Evolutionary conservation across 2,797 vertebrate species (phyloP), one percentile per base, ranked within the genome.

Genomic region (Galago senegalensis): DNA sequence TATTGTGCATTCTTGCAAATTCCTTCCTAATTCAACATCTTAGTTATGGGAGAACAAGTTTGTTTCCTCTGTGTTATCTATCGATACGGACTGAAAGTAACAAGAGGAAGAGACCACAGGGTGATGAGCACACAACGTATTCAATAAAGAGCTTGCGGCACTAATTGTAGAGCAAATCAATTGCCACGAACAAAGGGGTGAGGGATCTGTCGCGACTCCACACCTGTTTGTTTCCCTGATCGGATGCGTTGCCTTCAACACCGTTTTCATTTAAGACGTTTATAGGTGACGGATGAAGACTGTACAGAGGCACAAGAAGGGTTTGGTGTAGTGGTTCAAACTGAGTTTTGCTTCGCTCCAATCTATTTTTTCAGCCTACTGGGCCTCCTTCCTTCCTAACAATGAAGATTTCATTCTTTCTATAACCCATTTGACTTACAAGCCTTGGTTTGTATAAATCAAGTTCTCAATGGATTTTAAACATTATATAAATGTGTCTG

Each of bases 101-200:
- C 37, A 37, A 70, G 69, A 91, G 25, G 20, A 86, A 90, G 91
- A 86, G 34, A 76, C 10, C 81, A 88, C 60, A 49, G 40, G 40
- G 31, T 89, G 83, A 83, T 37, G 25, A 82, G 58, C 25, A 83
- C 43, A 43, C 3, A 2, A 49, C 14, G 0, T 13, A 14, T 23
- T 93, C 72, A 91, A 79, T 61, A 95, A 77, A 89, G 77, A 91
- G 86, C 37, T 92, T 91, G 93, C 21, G 91, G 49, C 83, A 81
- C 21, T 96, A 89, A 73, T 65, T 91, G 34, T n/a, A 83, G 56
- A 87, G 70, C 49, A 87, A 97, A 93, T 89, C 91, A 84, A 92
- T 60, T 58, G 69, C 61, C 69, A 87, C 46, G 76, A 91, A 73
- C 53, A 69, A 77, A 93, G 69, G 67, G 58, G 40, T 29, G 21